Evolutionary conservation across 2,113 vertebrate genomes (phyloP).

Genomic region (Polyodon spathula): DNA sequence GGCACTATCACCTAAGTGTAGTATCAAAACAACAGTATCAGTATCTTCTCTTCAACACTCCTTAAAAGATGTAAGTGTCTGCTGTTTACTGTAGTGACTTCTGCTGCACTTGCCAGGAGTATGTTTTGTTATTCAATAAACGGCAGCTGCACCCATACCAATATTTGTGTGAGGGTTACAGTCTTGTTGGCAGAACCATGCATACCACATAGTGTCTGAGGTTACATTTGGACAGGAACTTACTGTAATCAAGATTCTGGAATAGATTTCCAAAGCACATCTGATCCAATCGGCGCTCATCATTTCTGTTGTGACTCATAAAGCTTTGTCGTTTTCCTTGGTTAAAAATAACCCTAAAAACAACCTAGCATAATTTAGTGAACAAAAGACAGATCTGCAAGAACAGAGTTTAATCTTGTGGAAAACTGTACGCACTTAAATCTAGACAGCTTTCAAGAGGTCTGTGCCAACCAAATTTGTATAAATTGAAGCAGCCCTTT

Average conservation of each 20-base stretch:
- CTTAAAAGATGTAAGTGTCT: too few relatives aligned
- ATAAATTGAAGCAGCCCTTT: conserved; percentile 32
- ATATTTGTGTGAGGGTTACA: not conserved
- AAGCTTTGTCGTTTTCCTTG: conserved; percentile 3
- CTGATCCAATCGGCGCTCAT: conserved; percentile 32
- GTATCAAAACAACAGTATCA: not conserved
- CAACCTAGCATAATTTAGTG: too few relatives aligned
- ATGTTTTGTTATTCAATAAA: not conserved
- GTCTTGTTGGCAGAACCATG: not conserved
- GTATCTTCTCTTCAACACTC: not conserved
- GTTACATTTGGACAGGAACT: not conserved
- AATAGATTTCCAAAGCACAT: conserved; percentile 18
- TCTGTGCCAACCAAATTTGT: conserved; percentile 44
- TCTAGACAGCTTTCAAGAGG: conserved; percentile 18
- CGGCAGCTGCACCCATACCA: conserved; percentile 3
- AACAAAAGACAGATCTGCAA: too few relatives aligned
- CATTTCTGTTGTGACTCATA: conserved; percentile 50
- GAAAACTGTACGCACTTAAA: not conserved
- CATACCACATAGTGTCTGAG: not conserved
- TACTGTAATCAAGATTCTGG: not conserved
- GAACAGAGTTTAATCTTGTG: not conserved
- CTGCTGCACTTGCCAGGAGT: too few relatives aligned
- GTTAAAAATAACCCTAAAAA: too few relatives aligned
- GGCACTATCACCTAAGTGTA: too few relatives aligned
- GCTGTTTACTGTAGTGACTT: not conserved